Base-by-base conservation (phyloP, 53 echinoderm and acorn worm species). In the Stichopus horrens region DNA sequence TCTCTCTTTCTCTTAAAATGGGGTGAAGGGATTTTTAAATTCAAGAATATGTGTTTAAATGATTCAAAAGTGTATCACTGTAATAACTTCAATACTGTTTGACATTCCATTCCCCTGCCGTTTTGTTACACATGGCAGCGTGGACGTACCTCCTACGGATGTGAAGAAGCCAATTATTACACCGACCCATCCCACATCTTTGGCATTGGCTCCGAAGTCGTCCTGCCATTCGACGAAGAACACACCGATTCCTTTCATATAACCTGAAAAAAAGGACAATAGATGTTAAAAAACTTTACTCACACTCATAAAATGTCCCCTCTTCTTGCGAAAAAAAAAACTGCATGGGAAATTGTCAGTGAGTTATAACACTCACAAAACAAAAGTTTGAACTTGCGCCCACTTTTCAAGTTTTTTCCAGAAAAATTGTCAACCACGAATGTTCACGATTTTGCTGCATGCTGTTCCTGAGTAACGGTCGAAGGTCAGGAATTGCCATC, bases 151-250 rank as follows among this genome's bases (percentile, higher is more conserved):
- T 54, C 74, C 74, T 16, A 87, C 74, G n/a, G 87, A 56, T 52
- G 58, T 58, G 54, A 54, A 75, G 74, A 75, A 74, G 58, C 87
- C 87, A 74, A 87, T 55, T 23, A 87, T 87, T 7, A 75, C 87
- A 6, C 87, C 87, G 56, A 74, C 73, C 87, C 87, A 87, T 7
- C 74, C 74, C 56, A 87, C 87, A 21, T 74, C 75, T 75, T 87
- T 87, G 74, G 87, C 87, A 87, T 54, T 75, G 74, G 58, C 87
- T 9, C 75, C 87, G 74, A 87, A 87, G 73, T 74, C 53, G 4
- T 74, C 74, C 54, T 87, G 87, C 87, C 87, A 87, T 14, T 87
- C 87, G n/a, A 87, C 87, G 53, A 87, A 87, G 3, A 87, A 55
- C 7, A 75, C 75, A 52, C 87, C 87, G 52, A 87, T 87, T 21